Conservation (phyloP, 2,797 vertebrate genomes). For the Spinus pinus region DNA sequence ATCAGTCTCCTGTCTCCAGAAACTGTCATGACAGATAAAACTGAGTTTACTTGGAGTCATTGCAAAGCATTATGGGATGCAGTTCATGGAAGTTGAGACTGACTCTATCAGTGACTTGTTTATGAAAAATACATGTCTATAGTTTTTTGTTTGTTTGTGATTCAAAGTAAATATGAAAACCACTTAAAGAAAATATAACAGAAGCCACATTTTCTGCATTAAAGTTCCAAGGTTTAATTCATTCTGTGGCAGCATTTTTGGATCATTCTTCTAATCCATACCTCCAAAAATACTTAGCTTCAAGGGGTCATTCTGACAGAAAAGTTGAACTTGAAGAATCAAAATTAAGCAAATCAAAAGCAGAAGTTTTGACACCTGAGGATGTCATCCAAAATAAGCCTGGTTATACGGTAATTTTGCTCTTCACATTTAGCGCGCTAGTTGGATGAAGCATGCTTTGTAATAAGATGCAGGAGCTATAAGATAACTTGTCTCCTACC, state of each 20-base stretch:
- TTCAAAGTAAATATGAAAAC: not conserved
- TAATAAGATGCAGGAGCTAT: not conserved
- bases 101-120: not conserved
- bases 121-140: not conserved
- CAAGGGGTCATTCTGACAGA: not conserved
- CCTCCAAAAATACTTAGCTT: not conserved
- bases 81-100: not conserved
- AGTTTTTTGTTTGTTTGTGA: not conserved
- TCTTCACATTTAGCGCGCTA: not conserved
- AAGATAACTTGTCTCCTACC: not conserved
- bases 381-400: not conserved
- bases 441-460: not conserved
- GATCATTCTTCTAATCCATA: not conserved
- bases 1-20: not conserved
- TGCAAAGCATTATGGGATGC: not conserved
- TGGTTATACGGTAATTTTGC: not conserved
- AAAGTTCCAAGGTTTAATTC: not conserved
- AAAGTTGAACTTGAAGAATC: not conserved
- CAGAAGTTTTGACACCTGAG: not conserved
- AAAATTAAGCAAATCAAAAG: not conserved
- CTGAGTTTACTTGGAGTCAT: not conserved
- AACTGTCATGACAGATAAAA: not conserved
- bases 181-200: not conserved
- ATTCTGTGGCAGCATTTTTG: not conserved
- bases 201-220: not conserved